Evolutionary conservation across 1,140 invertebrate genomes (phyloP).

Genomic region (Diorhabda sublineata): DNA sequence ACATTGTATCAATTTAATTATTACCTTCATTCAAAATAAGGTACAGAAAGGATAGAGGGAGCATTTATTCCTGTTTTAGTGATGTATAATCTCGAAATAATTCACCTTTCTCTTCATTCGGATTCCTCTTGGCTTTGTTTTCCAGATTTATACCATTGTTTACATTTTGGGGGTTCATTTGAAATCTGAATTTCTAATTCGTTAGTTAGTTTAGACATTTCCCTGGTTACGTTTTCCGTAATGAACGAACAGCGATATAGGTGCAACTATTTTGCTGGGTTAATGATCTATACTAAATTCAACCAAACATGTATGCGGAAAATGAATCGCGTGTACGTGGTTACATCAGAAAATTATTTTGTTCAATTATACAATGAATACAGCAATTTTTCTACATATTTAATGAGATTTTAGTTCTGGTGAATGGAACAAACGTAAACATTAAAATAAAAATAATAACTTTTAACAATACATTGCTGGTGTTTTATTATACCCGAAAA

Average conservation of each 20-base stretch:
- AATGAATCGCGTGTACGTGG: no score
- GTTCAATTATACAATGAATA: no score
- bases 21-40: constrained; percentile 35
- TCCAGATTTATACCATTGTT: constrained; percentile 48
- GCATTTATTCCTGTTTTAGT: constrained; percentile 28
- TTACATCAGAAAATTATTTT: no score
- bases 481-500: no score
- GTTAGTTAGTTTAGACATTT: constrained; percentile 2
- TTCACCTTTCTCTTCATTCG: constrained; percentile 43
- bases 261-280: background rate
- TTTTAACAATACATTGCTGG: no score
- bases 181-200: constrained; percentile 2
- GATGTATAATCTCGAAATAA: constrained; percentile 44
- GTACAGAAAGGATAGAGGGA: constrained; percentile 26
- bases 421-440: no score
- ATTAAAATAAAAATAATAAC: no score
- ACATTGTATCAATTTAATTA: constrained; percentile 28
- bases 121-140: constrained; percentile 44
- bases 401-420: no score
- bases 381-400: no score
- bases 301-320: no score
- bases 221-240: background rate
- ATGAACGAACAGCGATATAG: constrained; percentile 1
- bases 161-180: constrained; percentile 39
- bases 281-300: background rate